These are phyloP conservation scores for Odocoileus virginianus DNA, from an alignment of 2,113 vertebrate species.

Conservation along the genomic window DNA sequence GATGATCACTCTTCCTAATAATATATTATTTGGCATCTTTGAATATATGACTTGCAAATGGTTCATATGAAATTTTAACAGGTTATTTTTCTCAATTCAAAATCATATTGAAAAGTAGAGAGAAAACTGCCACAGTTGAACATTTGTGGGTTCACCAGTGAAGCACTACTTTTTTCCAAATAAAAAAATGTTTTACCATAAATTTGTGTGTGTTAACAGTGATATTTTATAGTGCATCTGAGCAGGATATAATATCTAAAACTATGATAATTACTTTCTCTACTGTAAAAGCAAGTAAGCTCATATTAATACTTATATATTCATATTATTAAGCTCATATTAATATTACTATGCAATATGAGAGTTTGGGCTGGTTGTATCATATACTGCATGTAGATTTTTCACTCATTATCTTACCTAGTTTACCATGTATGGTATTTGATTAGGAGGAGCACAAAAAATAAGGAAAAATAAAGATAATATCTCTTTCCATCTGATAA, in stretches of 20 bases:
- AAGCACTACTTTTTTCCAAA: background rate
- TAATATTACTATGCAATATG: background rate
- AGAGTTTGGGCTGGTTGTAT: background rate
- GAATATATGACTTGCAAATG: constrained; percentile 44
- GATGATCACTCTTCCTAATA: constrained; percentile 43
- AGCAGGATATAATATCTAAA: background rate
- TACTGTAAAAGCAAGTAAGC: background rate
- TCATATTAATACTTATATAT: background rate
- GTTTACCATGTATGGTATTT: constrained; percentile 34
- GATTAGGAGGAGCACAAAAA: background rate
- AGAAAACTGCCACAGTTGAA: background rate
- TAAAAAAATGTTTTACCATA: background rate
- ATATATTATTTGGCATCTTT: constrained; percentile 36
- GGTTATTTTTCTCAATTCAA: constrained; percentile 52
- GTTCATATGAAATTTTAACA: constrained; percentile 44
- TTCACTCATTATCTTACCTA: background rate
- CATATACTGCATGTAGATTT: background rate
- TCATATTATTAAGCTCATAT: background rate
- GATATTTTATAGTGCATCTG: background rate
- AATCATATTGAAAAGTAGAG: background rate
- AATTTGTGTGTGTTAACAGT: background rate
- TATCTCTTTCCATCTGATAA: background rate
- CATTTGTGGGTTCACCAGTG: background rate
- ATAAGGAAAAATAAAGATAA: background rate
- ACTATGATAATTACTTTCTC: background rate